Evolutionary conservation across 2,113 vertebrate genomes (phyloP), one percentile per base, ranked within the genome.

Genomic region (Grammomys surdaster): DNA sequence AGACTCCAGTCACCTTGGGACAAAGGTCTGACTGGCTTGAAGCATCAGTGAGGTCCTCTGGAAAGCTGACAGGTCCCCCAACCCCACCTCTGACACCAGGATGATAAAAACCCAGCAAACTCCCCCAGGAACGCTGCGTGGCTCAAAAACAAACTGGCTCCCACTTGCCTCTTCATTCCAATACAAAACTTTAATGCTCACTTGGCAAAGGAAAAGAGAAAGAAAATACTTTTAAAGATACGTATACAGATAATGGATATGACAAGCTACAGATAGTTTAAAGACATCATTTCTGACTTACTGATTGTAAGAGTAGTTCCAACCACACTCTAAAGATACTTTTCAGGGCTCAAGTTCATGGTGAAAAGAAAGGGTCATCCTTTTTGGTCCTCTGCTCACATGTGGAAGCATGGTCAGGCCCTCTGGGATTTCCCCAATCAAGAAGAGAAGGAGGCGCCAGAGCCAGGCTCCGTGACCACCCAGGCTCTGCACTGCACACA

Each of bases 401-500:
- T 12, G 3, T 22, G 65, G 5, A 56, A 12, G 67, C 69, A 1
- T 5, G 43, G 91, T 90, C 93, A 76, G 84, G 19, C 9, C 92
- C 36, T 43, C 67, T 69, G 77, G 93, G 78, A 70, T 75, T 92
- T 96, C 65, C 95, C 86, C 63, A 17, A 65, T 76, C 94, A 14
- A 72, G 63, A 58, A 89, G n/a, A 24, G 76, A 90, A 93, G 88
- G 72, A 31, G 3, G 43, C 90, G 2, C 48, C 31, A 10, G n/a
- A 95, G 92, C 85, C 90, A 82, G 84, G 76, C 76, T 96, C 69
- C 11, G 46, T 93, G 96, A 93, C 96, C 97, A 97, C 93, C 97
- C 97, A 94, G 70, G 96, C 80, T 96, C 88, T 76, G 95, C 94
- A 91, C 96, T 95, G 92, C 1, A 1, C 96, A 96, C 96, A 97